phyloP scores from a whole-genome alignment of 2,113 vertebrate species.

The Menura novaehollandiae region DNA sequence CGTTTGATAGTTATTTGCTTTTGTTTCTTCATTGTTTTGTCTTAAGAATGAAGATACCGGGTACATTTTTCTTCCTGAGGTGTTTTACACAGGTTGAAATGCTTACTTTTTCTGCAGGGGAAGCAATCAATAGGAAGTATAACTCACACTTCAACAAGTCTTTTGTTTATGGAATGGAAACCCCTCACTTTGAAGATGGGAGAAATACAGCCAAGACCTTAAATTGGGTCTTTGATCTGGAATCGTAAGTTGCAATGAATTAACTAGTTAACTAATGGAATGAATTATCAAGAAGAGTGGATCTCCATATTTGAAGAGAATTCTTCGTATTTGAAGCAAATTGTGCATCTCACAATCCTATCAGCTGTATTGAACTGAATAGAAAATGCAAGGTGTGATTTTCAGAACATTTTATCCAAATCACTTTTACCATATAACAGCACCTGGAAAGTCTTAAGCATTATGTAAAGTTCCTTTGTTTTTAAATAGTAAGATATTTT shows the following conservation, averaged over 20 bases:
- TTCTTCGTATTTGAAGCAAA: not conserved
- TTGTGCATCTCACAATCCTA: not conserved
- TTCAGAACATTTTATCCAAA: not conserved
- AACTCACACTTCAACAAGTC: conserved; percentile 67
- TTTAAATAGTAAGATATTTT: not conserved
- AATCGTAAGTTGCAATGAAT: conserved; percentile 70
- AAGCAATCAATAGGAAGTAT: conserved; percentile 81
- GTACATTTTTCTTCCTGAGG: not conserved
- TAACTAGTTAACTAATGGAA: not conserved
- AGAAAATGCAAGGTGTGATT: not conserved
- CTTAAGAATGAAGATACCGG: not conserved
- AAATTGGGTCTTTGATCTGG: conserved; percentile 71
- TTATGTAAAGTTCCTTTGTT: not conserved
- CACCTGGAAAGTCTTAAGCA: not conserved
- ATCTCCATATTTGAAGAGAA: not conserved
- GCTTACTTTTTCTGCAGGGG: conserved; percentile 68
- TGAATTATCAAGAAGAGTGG: not conserved
- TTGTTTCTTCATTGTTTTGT: not conserved
- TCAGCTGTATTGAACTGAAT: not conserved
- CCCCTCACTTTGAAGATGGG: conserved; percentile 82
- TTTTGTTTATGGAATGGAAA: conserved; percentile 75
- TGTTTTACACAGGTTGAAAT: not conserved
- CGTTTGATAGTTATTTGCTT: not conserved
- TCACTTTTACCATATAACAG: not conserved
- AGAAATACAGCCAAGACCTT: conserved; percentile 66